Base-by-base conservation (phyloP, 1,140 invertebrate genomes). In the Drosophila fuyamai region DNA sequence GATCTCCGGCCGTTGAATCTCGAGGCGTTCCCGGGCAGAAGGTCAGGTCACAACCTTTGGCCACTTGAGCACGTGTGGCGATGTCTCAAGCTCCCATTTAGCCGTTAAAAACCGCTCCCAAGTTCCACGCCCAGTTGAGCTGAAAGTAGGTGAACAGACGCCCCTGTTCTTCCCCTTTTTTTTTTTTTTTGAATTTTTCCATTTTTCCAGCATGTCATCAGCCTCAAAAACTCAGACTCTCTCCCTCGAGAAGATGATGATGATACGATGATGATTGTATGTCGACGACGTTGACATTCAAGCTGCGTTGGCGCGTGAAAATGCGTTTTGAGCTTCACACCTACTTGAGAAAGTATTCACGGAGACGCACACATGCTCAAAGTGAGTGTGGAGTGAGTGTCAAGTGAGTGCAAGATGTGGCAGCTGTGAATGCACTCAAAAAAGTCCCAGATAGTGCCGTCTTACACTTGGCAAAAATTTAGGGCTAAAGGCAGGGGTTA, bases 311-410 rank as follows among this genome's bases (percentile, higher is more conserved):
- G 77, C 77, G 84, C 84, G 84, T 89, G 80, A 89, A 88, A 89
- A 89, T 84, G 84, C 84, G 84, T 89, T 89, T 89, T 78, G 70
- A 89, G 85, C 80, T 88, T 88, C 84, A 89, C 80, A 89, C 80
- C 84, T 88, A 83, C 84, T 83, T 68, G 61, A 61, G 62, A 65
- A 75, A 72, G 53, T 72, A 41, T 72, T 58, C 68, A 57, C 68
- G 29, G 51, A 50, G 35, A 56, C 66, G 13, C 66, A 46, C 48
- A 29, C 14, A 47, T 38, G 67, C 46, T 48, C n/a, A 13, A 16
- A 16, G n/a, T 38, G 8, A 50, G 67, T 36, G 44, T n/a, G 10
- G 13, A 53, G 38, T 65, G 59, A 82, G 57, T 78, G 56, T 46
- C 60, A 70, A 76, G 65, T 72, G 70, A 65, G 27, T 63, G 48